Conservation (phyloP, 2,888 invertebrate genomes). For the Priapulus caudatus region DNA sequence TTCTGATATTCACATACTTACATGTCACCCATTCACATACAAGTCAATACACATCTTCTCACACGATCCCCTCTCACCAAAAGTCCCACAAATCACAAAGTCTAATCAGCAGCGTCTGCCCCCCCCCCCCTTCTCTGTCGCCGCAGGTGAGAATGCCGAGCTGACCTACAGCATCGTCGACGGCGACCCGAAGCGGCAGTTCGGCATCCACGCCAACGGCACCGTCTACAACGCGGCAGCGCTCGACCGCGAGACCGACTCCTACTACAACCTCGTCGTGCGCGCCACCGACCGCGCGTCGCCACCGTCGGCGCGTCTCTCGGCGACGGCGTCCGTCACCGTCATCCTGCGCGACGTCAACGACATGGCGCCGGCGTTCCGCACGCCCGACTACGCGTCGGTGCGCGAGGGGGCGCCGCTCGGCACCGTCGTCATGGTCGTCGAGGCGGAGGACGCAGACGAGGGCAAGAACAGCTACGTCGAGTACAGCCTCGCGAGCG, state of each 20-base stretch:
- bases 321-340: constrained; percentile 77
- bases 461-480: constrained; percentile 82
- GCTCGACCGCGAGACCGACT: constrained; percentile 70
- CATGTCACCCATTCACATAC: too few species aligned
- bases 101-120: too few species aligned
- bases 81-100: too few species aligned
- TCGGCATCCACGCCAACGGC: constrained; percentile 67
- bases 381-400: constrained; percentile 59
- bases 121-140: too few species aligned
- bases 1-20: too few species aligned
- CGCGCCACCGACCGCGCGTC: constrained; percentile 71
- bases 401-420: constrained; percentile 71
- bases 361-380: constrained; percentile 76
- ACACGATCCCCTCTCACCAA: too few species aligned
- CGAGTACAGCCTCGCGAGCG: constrained; percentile 56
- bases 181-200: constrained; percentile 67
- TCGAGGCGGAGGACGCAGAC: constrained; percentile 77
- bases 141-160: constrained; percentile 69
- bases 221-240: constrained; percentile 60
- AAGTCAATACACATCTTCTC: too few species aligned
- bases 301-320: constrained; percentile 57
- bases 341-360: constrained; percentile 78
- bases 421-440: constrained; percentile 74
- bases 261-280: constrained; percentile 69
- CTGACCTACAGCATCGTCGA: constrained; percentile 66